Percentiles rank a stretch among this genome's conserved stretches.
These are phyloP conservation scores for Ditula angustiorana DNA, from an alignment of 2,888 invertebrate species.

Conservation along the genomic window DNA sequence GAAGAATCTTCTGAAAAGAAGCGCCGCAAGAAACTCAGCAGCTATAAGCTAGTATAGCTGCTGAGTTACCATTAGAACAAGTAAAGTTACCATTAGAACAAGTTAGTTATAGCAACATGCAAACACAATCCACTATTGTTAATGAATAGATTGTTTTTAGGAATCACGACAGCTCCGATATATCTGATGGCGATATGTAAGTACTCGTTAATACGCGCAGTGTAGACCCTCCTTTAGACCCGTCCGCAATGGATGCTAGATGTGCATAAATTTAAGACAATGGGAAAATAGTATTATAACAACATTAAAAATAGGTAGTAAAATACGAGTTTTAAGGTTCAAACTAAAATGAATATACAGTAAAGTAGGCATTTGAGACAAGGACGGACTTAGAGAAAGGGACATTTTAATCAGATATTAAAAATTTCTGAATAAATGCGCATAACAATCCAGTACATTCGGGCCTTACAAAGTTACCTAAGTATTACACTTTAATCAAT, in stretches of 20 bases:
- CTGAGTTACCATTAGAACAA: too few species aligned
- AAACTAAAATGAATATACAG: conserved; percentile 6
- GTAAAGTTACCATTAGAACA: too few species aligned
- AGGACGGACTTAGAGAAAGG: conserved; percentile 30
- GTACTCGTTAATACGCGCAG: too few species aligned
- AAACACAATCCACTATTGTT: too few species aligned
- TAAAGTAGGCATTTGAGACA: background rate
- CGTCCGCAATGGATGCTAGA: conserved; percentile 12
- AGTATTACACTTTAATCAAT: conserved; percentile 3
- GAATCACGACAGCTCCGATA: too few species aligned
- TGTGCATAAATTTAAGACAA: background rate
- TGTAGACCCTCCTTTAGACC: conserved; percentile 4
- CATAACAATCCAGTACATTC: conserved; percentile 11
- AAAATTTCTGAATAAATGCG: background rate
- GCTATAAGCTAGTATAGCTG: too few species aligned
- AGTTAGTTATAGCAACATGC: too few species aligned
- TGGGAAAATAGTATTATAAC: background rate
- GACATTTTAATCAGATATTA: conserved; percentile 4
- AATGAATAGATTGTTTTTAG: too few species aligned
- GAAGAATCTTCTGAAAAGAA: too few species aligned
- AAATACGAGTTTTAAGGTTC: background rate
- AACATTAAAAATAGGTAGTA: background rate
- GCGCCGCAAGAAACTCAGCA: too few species aligned
- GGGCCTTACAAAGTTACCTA: conserved; percentile 6
- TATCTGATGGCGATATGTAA: too few species aligned